These are phyloP conservation scores for Wiebesia pumilae DNA, from an alignment of 1,140 invertebrate species.

Conservation along the genomic window DNA sequence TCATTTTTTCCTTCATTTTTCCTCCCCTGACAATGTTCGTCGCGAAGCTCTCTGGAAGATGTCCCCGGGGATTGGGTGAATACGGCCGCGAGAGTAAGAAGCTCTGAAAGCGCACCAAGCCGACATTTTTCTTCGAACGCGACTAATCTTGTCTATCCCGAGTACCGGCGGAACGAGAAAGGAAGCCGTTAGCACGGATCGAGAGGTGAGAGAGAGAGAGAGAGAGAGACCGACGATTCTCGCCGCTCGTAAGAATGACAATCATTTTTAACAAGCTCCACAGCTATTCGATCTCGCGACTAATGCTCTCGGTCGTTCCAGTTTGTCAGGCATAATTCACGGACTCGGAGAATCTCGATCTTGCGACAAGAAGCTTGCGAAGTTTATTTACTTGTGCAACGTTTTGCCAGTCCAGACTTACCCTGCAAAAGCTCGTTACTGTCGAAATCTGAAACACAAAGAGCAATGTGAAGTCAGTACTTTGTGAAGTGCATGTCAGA, in stretches of 20 bases:
- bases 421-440: conserved; percentile 90
- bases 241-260: conserved; percentile 47
- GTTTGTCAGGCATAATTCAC: neutral
- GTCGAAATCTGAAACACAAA: conserved; percentile 85
- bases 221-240: neutral
- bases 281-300: conserved; percentile 38
- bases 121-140: neutral
- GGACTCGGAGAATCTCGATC: neutral
- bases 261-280: conserved; percentile 60
- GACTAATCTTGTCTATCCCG: neutral
- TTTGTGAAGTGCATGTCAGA: neutral
- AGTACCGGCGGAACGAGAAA: too few relatives aligned
- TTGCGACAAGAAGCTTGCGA: neutral
- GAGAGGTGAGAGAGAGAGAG: too few relatives aligned
- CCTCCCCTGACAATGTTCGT: neutral
- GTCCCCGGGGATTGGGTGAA: too few relatives aligned
- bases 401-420: conserved; percentile 74
- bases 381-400: conserved; percentile 11
- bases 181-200: neutral
- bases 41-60: neutral
- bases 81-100: neutral
- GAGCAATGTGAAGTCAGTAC: conserved; percentile 56
- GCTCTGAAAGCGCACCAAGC: neutral
- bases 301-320: neutral
- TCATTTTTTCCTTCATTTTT: neutral